These are phyloP conservation scores for Drosophila simulans DNA, from an alignment of 1,140 invertebrate species.

Conservation along the genomic window DNA sequence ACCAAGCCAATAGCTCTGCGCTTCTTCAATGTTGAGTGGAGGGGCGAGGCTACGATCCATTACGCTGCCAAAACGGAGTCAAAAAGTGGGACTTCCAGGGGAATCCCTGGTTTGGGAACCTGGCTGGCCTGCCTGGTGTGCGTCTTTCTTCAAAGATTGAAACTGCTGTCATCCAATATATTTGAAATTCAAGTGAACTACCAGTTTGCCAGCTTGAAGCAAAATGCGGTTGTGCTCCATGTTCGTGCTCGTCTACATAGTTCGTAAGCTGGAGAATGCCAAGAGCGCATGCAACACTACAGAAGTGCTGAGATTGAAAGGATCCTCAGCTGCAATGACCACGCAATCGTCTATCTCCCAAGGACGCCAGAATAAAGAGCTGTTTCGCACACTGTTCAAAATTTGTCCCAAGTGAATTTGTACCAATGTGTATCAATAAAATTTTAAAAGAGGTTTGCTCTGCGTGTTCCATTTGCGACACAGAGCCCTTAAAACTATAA, in stretches of 20 bases:
- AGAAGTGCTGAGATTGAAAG: not conserved
- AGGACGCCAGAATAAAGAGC: not conserved
- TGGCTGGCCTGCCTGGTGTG: not conserved
- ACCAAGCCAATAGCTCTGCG: not conserved
- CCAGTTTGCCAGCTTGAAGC: not conserved
- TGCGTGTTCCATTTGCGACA: no score
- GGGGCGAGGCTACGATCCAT: not conserved
- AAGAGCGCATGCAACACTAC: not conserved
- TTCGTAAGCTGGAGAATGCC: slow-evolving; percentile 8
- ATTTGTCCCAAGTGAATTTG: slow-evolving; percentile 13
- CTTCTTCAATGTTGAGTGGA: not conserved
- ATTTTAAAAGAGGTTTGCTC: not conserved
- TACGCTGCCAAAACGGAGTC: not conserved
- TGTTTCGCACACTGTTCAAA: slow-evolving; percentile 9
- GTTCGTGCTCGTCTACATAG: slow-evolving; percentile 56
- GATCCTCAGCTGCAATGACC: not conserved
- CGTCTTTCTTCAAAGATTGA: not conserved
- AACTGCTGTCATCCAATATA: slow-evolving; percentile 4
- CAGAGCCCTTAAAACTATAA: not conserved
- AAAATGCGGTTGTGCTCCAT: slow-evolving; percentile 61
- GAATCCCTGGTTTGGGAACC: no score
- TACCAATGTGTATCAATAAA: slow-evolving; percentile 1
- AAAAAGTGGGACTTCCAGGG: not conserved
- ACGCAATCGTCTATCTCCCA: not conserved
- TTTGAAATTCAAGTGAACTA: slow-evolving; percentile 12